Evolutionary conservation across 2,797 vertebrate species (phyloP), one percentile per base, ranked within the genome.

Genomic region (Pangasius sanitwongsei): DNA sequence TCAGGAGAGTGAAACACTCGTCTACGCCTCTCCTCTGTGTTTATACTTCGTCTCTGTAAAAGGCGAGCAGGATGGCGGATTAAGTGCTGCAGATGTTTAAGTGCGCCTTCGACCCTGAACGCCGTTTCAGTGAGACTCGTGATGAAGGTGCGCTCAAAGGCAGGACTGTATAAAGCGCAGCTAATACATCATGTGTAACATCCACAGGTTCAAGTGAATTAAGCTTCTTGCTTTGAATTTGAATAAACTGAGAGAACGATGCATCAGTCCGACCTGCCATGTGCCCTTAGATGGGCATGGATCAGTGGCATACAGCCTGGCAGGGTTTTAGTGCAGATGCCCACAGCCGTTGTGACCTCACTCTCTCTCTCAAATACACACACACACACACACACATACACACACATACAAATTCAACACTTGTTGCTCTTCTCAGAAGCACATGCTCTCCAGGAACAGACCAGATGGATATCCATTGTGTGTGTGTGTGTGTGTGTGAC

Each of bases 281-380:
- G 87, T 74, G 80, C 1, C 59, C 82, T 31, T 67, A 87, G 15
- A 83, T 86, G 87, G 63, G 16, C 67, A 37, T 53, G 53, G 59
- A 55, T 48, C 57, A 67, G 34, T 4, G 83, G 11, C 9, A 31
- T 61, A 44, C 65, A 44, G 85, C 11, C 55, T 59, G 53, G 53
- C 70, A 34, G n/a, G 0, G 28, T 4, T 37, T 55, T 34, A 31
- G 48, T 20, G 7, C 20, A 31, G 23, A 61, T 6, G 31, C 16
- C 12, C 25, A 15, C 44, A 74, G 37, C 18, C 6, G 70, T 25
- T 6, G 6, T 74, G 34, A 44, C 37, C 44, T 48, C 44, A 48
- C 44, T 48, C 44, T 44, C 41, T 44, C 48, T 1, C 48, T 1
- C 48, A 65, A 2, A 25, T 6, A 25, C 59, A 61, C 59, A 25